phyloP scores from a whole-genome alignment of 2,888 invertebrate species.

The Eilema depressum region DNA sequence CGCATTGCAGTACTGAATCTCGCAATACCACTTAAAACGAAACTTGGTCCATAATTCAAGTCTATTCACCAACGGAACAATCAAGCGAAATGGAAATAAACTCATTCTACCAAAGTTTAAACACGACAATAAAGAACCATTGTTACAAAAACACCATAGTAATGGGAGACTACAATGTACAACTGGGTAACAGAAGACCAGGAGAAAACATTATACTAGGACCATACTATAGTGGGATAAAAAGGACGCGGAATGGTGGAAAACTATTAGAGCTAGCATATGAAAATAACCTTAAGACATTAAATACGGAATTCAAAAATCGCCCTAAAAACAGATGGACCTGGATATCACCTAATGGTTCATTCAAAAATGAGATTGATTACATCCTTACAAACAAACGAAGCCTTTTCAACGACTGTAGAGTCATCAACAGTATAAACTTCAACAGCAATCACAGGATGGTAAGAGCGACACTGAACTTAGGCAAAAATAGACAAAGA shows the following conservation, averaged over 20 bases:
- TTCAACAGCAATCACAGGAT: conserved; percentile 9
- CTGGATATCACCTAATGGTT: conserved; percentile 1
- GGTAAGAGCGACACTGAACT: background rate
- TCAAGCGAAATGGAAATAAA: background rate
- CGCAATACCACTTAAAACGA: background rate
- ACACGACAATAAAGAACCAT: background rate
- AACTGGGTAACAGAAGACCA: background rate
- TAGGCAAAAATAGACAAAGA: too few relatives aligned
- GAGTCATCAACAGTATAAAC: background rate
- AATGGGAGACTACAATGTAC: conserved; percentile 17
- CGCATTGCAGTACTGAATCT: conserved; percentile 3
- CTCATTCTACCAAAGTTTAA: background rate
- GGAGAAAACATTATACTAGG: conserved; percentile 10
- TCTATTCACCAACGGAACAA: conserved; percentile 6
- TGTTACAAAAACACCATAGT: conserved; percentile 18
- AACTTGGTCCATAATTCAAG: conserved; percentile 7
- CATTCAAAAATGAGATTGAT: background rate
- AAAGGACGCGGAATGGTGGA: conserved; percentile 5
- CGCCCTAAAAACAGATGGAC: conserved; percentile 5
- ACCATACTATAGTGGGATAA: background rate
- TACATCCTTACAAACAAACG: background rate
- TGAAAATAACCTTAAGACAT: background rate
- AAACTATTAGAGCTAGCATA: background rate
- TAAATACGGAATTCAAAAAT: background rate
- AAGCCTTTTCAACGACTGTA: background rate